Conservation (phyloP, 2,888 invertebrate species). For the Falcaria lacertinaria region DNA sequence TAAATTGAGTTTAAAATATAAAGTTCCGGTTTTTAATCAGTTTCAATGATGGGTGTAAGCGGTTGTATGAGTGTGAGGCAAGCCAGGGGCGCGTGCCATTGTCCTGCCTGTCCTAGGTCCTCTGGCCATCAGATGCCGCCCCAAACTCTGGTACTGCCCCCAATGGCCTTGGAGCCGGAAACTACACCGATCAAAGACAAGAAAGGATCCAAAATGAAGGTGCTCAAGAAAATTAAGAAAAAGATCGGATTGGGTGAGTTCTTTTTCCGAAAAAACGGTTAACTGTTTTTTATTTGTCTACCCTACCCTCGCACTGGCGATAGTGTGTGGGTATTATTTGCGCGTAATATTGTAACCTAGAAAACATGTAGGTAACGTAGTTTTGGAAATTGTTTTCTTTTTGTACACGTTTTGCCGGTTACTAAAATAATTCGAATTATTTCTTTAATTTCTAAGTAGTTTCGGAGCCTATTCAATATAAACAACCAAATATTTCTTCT, state of each 20-base stretch:
- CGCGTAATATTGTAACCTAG: neutral
- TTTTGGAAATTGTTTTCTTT: no score
- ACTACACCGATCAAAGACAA: slow-evolving; percentile 70
- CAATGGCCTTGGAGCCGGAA: slow-evolving; percentile 69
- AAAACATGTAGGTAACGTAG: neutral
- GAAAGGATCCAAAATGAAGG: slow-evolving; percentile 88
- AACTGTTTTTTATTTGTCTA: slow-evolving; percentile 34
- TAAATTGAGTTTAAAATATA: slow-evolving; percentile 17
- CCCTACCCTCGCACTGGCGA: slow-evolving; percentile 3
- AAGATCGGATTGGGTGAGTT: slow-evolving; percentile 92
- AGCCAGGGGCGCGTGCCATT: slow-evolving; percentile 78
- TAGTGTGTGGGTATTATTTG: neutral
- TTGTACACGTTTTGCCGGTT: no score
- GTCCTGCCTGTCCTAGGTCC: slow-evolving; percentile 72
- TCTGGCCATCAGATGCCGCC: slow-evolving; percentile 67
- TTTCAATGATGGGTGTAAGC: slow-evolving; percentile 75
- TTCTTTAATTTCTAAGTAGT: no score
- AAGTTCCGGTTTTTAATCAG: slow-evolving; percentile 23
- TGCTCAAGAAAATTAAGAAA: slow-evolving; percentile 92
- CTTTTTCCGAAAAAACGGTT: slow-evolving; percentile 12
- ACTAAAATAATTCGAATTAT: no score
- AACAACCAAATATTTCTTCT: no score
- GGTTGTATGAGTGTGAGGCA: slow-evolving; percentile 79
- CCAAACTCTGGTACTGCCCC: slow-evolving; percentile 68
- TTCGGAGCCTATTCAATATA: no score